phyloP scores from a whole-genome alignment of 2,113 vertebrate species.

The Symphodus melops region DNA sequence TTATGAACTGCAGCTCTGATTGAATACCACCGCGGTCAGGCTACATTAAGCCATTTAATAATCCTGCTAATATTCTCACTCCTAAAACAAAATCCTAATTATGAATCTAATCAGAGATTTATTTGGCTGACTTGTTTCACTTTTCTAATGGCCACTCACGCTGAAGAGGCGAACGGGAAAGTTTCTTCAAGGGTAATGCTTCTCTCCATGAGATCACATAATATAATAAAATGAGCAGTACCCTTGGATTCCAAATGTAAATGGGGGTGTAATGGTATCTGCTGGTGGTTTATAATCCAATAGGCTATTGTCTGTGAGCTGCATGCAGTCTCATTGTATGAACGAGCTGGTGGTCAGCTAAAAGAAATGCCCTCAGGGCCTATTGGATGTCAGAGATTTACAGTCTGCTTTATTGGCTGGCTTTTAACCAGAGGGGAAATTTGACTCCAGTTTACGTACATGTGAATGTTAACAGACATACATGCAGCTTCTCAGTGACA shows the following conservation, averaged over 20 bases:
- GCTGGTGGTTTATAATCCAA: slow-evolving; percentile 53
- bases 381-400: background rate
- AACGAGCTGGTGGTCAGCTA: slow-evolving; percentile 1
- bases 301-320: slow-evolving; percentile 10
- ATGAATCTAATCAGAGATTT: slow-evolving; percentile 35
- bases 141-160: slow-evolving; percentile 12
- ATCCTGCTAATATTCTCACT: slow-evolving; percentile 29
- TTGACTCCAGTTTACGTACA: too few relatives aligned
- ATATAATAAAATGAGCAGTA: slow-evolving; percentile 41
- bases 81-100: slow-evolving; percentile 43
- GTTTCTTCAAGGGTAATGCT: slow-evolving; percentile 50
- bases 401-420: background rate
- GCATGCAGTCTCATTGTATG: background rate
- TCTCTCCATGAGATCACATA: slow-evolving; percentile 24
- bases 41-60: slow-evolving; percentile 55
- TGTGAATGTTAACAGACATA: too few relatives aligned
- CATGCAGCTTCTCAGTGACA: too few relatives aligned
- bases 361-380: background rate
- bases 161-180: background rate
- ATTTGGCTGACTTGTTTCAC: slow-evolving; percentile 36
- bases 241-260: slow-evolving; percentile 36
- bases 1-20: slow-evolving; percentile 14
- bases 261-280: slow-evolving; percentile 43
- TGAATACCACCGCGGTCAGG: slow-evolving; percentile 43
- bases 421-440: too few relatives aligned